phyloP scores from a whole-genome alignment of 30 jellyfish, hydroid and myxozoan species.

The Hydractinia echinata region DNA sequence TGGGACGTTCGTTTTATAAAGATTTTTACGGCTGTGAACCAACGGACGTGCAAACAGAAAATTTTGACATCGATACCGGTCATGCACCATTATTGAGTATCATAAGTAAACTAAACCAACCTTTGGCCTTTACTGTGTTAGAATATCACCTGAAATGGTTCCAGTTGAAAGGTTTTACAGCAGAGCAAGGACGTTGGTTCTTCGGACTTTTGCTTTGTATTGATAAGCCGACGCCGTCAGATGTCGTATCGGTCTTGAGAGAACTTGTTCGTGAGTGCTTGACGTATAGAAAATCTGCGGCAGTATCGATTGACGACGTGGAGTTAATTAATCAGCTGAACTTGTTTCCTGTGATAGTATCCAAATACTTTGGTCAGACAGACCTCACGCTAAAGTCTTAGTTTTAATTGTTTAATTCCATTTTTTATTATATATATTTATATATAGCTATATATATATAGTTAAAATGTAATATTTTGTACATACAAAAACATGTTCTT shows the following conservation, averaged over 20 bases:
- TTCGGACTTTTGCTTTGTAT: constrained; percentile 16
- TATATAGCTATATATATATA: too few relatives aligned
- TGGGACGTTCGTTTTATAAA: background rate
- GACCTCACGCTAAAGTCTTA: constrained; percentile 4
- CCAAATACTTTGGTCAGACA: constrained; percentile 27
- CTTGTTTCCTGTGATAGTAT: constrained; percentile 13
- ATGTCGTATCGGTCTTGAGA: constrained; percentile 21
- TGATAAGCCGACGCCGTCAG: constrained; percentile 33
- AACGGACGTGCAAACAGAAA: background rate
- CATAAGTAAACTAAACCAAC: constrained; percentile 12
- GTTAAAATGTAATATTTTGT: too few relatives aligned
- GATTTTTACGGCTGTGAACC: background rate
- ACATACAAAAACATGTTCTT: too few relatives aligned
- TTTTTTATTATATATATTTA: too few relatives aligned
- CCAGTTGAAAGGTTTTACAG: constrained; percentile 10
- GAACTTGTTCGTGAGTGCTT: constrained; percentile 17
- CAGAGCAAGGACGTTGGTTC: constrained; percentile 29
- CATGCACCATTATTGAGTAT: constrained; percentile 33
- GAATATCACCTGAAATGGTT: constrained; percentile 8
- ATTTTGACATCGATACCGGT: background rate
- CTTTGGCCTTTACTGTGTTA: constrained; percentile 10
- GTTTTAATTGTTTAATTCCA: too few relatives aligned
- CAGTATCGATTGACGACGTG: constrained; percentile 5
- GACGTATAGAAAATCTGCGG: background rate
- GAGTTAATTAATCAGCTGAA: constrained; percentile 6